These are phyloP conservation scores for Nymphalis io DNA, from an alignment of 1,140 invertebrate genomes.

Conservation along the genomic window DNA sequence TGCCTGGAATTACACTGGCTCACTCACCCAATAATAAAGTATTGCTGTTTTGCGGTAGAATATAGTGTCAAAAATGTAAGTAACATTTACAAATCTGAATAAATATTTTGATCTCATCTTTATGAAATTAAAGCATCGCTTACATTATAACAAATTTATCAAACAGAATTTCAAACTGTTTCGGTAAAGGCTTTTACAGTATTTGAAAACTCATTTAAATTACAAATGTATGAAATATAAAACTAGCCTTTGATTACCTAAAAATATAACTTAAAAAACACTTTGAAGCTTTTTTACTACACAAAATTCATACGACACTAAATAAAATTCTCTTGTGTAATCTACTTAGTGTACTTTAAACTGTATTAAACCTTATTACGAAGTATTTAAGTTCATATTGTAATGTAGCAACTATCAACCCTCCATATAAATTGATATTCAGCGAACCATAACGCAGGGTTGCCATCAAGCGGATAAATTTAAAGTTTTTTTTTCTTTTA, in stretches of 20 bases:
- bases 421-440: constrained; percentile 30
- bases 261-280: constrained; percentile 5
- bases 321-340: constrained; percentile 19
- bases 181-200: not conserved
- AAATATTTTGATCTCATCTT: too few species aligned
- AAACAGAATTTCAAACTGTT: too few species aligned
- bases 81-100: too few species aligned
- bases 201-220: not conserved
- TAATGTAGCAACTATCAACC: constrained; percentile 6
- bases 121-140: too few species aligned
- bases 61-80: too few species aligned
- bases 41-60: too few species aligned
- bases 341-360: constrained; percentile 1
- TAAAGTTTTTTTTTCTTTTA: not conserved
- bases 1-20: too few species aligned
- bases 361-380: constrained; percentile 3
- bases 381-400: constrained; percentile 13
- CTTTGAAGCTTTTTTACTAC: constrained; percentile 16
- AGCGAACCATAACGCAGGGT: constrained; percentile 30
- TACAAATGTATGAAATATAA: not conserved
- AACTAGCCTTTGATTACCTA: not conserved
- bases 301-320: constrained; percentile 27
- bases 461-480: not conserved
- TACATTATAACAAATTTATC: too few species aligned
- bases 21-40: too few species aligned